These are phyloP conservation scores for Meganola albula DNA, from an alignment of 2,888 invertebrate species.

Conservation along the genomic window DNA sequence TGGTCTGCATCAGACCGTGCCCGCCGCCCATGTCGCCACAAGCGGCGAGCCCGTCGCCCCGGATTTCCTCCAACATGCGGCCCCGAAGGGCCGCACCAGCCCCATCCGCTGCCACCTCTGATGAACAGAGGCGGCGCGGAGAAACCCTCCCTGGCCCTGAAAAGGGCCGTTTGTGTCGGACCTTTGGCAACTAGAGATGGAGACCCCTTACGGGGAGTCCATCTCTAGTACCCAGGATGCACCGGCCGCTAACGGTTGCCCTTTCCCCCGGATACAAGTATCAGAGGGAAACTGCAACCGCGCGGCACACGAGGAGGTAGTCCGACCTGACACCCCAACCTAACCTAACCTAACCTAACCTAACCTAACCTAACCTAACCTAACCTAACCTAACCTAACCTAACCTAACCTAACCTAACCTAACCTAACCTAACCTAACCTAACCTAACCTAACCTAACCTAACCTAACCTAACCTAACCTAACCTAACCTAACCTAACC, in stretches of 20 bases:
- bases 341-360: slow-evolving; percentile 5
- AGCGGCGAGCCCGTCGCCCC: too few relatives aligned
- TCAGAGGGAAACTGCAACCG: not conserved
- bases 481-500: not conserved
- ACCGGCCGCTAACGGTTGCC: not conserved
- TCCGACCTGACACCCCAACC: not conserved
- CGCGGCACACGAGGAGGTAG: not conserved
- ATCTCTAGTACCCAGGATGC: not conserved
- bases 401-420: slow-evolving; percentile 11
- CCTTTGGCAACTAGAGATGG: too few relatives aligned
- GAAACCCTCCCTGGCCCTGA: not conserved
- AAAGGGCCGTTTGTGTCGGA: too few relatives aligned
- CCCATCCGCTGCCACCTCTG: too few relatives aligned
- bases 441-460: not conserved
- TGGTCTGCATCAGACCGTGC: too few relatives aligned
- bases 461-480: not conserved
- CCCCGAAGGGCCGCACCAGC: too few relatives aligned
- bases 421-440: slow-evolving; percentile 1
- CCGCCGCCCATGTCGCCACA: too few relatives aligned
- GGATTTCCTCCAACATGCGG: too few relatives aligned
- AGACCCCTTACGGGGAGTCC: too few relatives aligned
- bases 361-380: slow-evolving; percentile 7
- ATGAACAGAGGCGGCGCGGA: too few relatives aligned
- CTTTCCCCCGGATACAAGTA: not conserved
- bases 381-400: not conserved